These are phyloP conservation scores for Eupithecia centaureata DNA, from an alignment of 2,888 invertebrate species.

Conservation along the genomic window DNA sequence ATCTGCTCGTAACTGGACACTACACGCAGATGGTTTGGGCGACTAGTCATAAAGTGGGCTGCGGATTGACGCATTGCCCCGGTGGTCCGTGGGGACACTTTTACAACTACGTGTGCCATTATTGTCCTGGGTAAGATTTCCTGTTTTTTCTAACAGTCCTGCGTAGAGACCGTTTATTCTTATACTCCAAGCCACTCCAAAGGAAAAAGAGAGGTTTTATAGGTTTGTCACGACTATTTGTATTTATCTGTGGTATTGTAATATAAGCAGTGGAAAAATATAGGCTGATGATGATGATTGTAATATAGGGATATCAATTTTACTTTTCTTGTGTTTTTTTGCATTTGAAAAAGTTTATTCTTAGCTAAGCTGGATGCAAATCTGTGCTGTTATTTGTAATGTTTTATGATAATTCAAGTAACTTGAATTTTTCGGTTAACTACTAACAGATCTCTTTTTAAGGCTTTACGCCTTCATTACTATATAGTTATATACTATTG, in stretches of 20 bases:
- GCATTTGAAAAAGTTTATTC: no score
- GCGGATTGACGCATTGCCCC: conserved; percentile 89
- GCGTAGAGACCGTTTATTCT: not conserved
- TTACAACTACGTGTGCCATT: conserved; percentile 93
- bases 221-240: not conserved
- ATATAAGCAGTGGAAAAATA: no score
- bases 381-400: not conserved
- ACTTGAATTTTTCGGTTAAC: no score
- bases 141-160: not conserved
- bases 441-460: no score
- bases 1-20: conserved; percentile 87
- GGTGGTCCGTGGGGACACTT: conserved; percentile 86
- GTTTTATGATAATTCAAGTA: not conserved
- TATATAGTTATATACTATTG: no score
- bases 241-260: not conserved
- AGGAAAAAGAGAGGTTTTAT: not conserved
- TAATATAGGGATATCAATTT: no score
- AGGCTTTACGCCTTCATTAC: no score
- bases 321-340: not conserved
- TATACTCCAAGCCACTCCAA: not conserved
- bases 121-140: conserved; percentile 90
- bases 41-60: conserved; percentile 89
- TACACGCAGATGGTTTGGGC: conserved; percentile 95
- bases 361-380: not conserved
- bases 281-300: no score